phyloP scores from a whole-genome alignment of 2,888 invertebrate genomes.

The Melanostoma mellinum region DNA sequence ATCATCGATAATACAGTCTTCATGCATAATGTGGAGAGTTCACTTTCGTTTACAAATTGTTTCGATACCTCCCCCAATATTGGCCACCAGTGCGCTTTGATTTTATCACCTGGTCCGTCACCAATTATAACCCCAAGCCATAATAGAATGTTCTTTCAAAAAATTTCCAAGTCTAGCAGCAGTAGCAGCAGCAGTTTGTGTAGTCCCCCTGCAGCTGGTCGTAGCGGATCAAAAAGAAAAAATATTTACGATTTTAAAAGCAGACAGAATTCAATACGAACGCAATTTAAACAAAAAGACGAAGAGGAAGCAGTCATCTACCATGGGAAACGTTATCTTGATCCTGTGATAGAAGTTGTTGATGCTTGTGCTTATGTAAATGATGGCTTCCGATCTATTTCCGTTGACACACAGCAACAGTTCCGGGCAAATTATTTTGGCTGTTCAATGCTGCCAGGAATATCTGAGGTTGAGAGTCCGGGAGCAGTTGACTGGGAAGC shows the following conservation, averaged over 20 bases:
- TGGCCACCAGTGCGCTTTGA: conserved; percentile 15
- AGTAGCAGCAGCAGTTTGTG: conserved; percentile 45
- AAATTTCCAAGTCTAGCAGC: conserved; percentile 18
- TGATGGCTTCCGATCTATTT: conserved; percentile 57
- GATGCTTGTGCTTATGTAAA: conserved; percentile 78
- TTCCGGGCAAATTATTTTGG: conserved; percentile 65
- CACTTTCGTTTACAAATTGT: conserved; percentile 48
- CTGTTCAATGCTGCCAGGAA: conserved; percentile 71
- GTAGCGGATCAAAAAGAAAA: conserved; percentile 56
- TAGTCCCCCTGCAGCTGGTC: conserved; percentile 45
- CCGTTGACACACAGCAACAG: conserved; percentile 48
- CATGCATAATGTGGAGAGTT: conserved; percentile 68
- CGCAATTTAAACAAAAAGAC: conserved; percentile 60
- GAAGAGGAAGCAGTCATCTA: conserved; percentile 74
- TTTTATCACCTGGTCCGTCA: neutral
- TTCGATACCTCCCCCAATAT: conserved; percentile 17
- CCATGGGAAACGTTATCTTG: conserved; percentile 79
- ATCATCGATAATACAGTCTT: conserved; percentile 68
- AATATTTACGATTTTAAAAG: conserved; percentile 43
- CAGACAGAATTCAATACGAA: conserved; percentile 55
- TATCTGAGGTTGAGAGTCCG: conserved; percentile 72
- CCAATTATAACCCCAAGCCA: conserved; percentile 20
- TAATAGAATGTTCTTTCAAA: conserved; percentile 48
- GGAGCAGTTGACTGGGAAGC: conserved; percentile 74
- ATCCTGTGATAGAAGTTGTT: conserved; percentile 75